Evolutionary conservation across 2,888 invertebrate genomes (phyloP), one percentile per base, ranked within the genome.

Genomic region (Noctua comes): DNA sequence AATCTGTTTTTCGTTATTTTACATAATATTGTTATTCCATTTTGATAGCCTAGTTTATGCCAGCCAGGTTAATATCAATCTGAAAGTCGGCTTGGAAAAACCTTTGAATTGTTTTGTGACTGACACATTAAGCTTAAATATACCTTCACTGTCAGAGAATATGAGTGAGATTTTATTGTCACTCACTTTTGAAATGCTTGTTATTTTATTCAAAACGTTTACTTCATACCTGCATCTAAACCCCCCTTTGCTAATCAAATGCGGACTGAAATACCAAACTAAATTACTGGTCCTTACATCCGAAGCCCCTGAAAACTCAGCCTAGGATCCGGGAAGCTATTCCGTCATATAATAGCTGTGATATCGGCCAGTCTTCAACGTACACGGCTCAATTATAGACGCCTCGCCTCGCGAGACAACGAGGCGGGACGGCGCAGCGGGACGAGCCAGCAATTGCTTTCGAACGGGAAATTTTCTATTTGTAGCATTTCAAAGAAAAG

Each of bases 371-470:
- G 79, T 74, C 80, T 71, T 77, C 79, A 77, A 70, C 75, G 89
- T 65, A 66, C 77, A 40, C 70, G 57, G 79, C 74, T 87, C 88
- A 88, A 88, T 88, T 88, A 88, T 74, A 79, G 78, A 73, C 82
- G 75, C 72, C 86, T 79, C 73, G 86, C 75, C 86, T 85, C 80
- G 75, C 75, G 75, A 76, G 85, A 85, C 84, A 70, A n/a, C 13
- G 77, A 71, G 5, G 57, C 82, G 21, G 43, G 66, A n/a, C 70
- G 27, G 57, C 6, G n/a, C 57, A 59, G 72, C 83, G 79, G 79
- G 84, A 85, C 86, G 73, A 71, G 27, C 68, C 66, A 65, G 54
- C 84, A 85, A 88, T 88, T 87, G 89, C 89, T 79, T 88, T 83
- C 77, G 51, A 79, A 69, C 73, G 74, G 70, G 76, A 83, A 83